Evolutionary conservation across 2,888 invertebrate species (phyloP), one percentile per base, ranked within the genome.

Genomic region (Schizaphis graminum): DNA sequence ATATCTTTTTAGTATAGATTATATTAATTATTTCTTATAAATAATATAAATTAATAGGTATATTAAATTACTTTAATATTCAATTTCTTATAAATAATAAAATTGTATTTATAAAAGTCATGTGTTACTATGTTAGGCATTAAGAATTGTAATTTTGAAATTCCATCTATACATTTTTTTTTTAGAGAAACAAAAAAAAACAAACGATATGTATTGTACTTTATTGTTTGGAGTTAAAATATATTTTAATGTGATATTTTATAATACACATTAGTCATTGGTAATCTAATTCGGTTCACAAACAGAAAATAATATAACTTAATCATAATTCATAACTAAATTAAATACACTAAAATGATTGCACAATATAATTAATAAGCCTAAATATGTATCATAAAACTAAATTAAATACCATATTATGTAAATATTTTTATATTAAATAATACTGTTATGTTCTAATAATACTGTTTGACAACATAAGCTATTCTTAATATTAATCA

Each of bases 401-500:
- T 88, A 77, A 53, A 47, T 92, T 53, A 89, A 89, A 21, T 88
- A 61, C 5, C 86, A 47, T 47, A 53, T 16, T 53, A 85, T n/a
- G 11, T 49, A 92, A n/a, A 88, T 47, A 88, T 47, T 87, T 61
- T 61, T 49, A 57, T 49, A 41, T 67, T 53, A 56, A 89, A 77
- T 89, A 93, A 93, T 93, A 93, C 93, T 93, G 89, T 93, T 89
- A 77, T 41, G 86, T 93, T n/a, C 93, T 93, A 89, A 41, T 93
- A 93, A 89, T 93, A 93, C 88, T 93, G 88, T 13, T 88, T 35
- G 26, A 88, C 53, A 61, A 47, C n/a, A 56, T 49, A 44, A n/a
- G 13, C 13, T 41, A 84, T 84, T 91, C 49, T 84, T 44, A 85
- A 49, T 24, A 91, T 91, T 85, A 84, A 56, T 41, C 3, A 41